Conservation (phyloP, 2,113 vertebrate species). For the Oenanthe oenanthe region DNA sequence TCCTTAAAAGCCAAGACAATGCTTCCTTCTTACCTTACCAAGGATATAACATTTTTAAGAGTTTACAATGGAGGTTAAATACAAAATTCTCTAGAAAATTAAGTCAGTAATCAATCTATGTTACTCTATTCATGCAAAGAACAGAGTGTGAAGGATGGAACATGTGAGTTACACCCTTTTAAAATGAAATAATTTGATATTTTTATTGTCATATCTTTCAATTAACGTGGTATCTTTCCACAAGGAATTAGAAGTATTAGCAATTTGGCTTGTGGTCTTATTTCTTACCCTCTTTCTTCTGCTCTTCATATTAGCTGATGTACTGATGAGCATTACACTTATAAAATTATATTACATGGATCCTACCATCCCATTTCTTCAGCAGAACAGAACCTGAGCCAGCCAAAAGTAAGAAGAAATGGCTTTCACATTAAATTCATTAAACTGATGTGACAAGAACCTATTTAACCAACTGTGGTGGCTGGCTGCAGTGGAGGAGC, state of each 20-base stretch:
- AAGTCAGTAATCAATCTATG: not conserved
- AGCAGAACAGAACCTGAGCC: constrained; percentile 41
- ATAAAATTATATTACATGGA: constrained; percentile 47
- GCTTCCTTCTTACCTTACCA: not conserved
- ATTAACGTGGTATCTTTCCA: constrained; percentile 21
- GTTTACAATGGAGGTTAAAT: not conserved
- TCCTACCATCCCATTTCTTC: constrained; percentile 4
- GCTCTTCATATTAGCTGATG: constrained; percentile 41
- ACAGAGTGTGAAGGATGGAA: not conserved
- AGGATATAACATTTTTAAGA: not conserved
- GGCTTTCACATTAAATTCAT: constrained; percentile 63
- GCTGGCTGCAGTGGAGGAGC: constrained; percentile 40
- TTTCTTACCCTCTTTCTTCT: not conserved
- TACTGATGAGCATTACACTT: constrained; percentile 34
- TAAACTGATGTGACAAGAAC: constrained; percentile 39
- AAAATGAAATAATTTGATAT: not conserved
- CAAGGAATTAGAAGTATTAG: not conserved
- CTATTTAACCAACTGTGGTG: constrained; percentile 58
- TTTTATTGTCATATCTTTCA: constrained; percentile 26
- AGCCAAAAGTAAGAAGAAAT: constrained; percentile 62
- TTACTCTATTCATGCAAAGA: not conserved
- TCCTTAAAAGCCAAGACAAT: not conserved
- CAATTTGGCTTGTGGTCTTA: not conserved
- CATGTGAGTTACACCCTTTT: not conserved
- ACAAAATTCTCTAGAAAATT: not conserved